Evolutionary conservation across 2,888 invertebrate species (phyloP), one percentile per base, ranked within the genome.

Genomic region (Pogonocherus hispidulus): DNA sequence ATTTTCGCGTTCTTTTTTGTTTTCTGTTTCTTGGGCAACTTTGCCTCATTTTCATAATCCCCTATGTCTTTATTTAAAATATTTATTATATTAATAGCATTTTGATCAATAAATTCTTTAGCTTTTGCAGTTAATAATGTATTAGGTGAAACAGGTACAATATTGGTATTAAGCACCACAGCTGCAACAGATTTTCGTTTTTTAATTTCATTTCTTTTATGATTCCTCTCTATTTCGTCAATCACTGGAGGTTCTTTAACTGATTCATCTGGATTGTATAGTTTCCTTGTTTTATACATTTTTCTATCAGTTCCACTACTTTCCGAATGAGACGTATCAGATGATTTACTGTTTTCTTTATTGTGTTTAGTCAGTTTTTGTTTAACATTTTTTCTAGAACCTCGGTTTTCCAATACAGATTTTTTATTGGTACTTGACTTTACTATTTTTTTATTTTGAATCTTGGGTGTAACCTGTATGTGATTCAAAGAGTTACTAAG

Each of bases 181-280:
- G 63, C 70, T 14, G 41, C 37, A n/a, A 62, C 37, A n/a, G 60
- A 52, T 62, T 68, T 67, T 9, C 35, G 46, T 46, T 72, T 70
- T 47, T 37, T 67, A 16, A 64, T 59, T 57, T 56, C 60, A 11
- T 44, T 35, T 44, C 76, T 65, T 62, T 62, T 73, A 22, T 68
- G 32, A 70, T 75, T 49, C 22, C 78, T 44, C 52, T 79, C 78
- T 54, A 69, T 32, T 18, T 79, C 76, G 55, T 79, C 78, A 35
- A 64, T 69, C 18, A 41, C 27, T 11, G 57, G 44, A 1, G 59
- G 3, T 11, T 64, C 23, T 32, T 32, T 56, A 16, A 67, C 47
- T 2, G 71, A 69, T 52, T 76, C 68, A 18, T 70, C 66, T 11
- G 80, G 81, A 69, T 79, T 75, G 64, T 78, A 81, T 5, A 81